Evolutionary conservation across 2,888 invertebrate genomes (phyloP), one percentile per base, ranked within the genome.

Genomic region (Aquatica leii): DNA sequence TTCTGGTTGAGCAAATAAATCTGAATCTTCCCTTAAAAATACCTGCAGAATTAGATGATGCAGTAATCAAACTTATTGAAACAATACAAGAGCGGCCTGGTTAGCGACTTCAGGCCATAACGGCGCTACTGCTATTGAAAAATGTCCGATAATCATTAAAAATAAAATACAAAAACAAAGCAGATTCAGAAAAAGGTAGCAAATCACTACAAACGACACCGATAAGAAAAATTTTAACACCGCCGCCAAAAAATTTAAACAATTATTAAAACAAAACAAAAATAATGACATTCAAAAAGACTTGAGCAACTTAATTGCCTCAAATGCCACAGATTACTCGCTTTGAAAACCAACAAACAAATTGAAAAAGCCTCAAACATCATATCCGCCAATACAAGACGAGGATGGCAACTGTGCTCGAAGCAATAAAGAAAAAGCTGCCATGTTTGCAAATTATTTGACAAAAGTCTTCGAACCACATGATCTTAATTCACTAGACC

Each of bases 301-400:
- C 31, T 31, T 31, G 9, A 31, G 31, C 31, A 31, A 31, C 31
- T 31, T 31, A 9, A 31, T 31, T n/a, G 8, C 31, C 8, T 1
- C 15, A 18, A 20, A 8, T 2, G 18, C 18, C 18, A 18, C n/a
- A n/a, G n/a, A n/a, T n/a, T n/a, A n/a, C n/a, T n/a, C 48, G 31
- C 35, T 51, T n/a, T 24, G 31, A 34, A 51, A 51, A 51, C 5
- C 34, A 5, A 51, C 53, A 12, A 53, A 37, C n/a, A 53, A 53
- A 53, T 37, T 53, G 37, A 53, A 53, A 5, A 53, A 35, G 52
- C 34, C 52, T 35, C 34, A 34, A n/a, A n/a, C n/a, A n/a, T n/a
- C n/a, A n/a, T n/a, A n/a, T n/a, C n/a, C n/a, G n/a, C n/a, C n/a
- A n/a, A n/a, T n/a, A 21, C 8, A n/a, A n/a, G n/a, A n/a, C n/a